A percentile compares a stretch with the other conserved stretches of the same genome.
Conservation (phyloP, 2,888 invertebrate species). For the Tiphia femorata region DNA sequence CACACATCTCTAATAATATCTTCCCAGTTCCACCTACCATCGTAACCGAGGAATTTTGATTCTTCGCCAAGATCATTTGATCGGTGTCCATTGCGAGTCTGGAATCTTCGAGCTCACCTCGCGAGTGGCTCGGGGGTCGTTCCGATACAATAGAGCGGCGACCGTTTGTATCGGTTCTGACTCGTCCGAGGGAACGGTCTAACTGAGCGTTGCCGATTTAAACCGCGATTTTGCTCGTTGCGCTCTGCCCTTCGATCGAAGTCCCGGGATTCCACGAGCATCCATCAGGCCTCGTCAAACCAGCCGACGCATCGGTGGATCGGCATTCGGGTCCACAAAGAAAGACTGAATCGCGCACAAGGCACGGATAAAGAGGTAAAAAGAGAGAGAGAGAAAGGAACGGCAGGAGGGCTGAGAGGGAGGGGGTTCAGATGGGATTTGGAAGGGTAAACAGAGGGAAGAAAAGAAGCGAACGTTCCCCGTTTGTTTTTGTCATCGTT, state of each 20-base stretch:
- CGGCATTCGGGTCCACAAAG: constrained; percentile 51
- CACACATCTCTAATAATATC: too few relatives aligned
- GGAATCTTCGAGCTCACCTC: constrained; percentile 42
- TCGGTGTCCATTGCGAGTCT: constrained; percentile 30
- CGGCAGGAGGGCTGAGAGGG: constrained; percentile 3
- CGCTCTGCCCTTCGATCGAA: constrained; percentile 52
- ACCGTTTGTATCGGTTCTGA: constrained; percentile 53
- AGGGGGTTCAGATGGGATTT: constrained; percentile 15
- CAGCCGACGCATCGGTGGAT: constrained; percentile 66
- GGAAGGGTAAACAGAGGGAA: too few relatives aligned
- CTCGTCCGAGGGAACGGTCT: constrained; percentile 43
- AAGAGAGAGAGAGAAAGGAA: neutral
- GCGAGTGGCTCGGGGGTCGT: constrained; percentile 36
- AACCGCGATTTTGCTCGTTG: constrained; percentile 66
- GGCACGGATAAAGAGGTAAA: neutral
- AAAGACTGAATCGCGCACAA: neutral
- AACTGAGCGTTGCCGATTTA: constrained; percentile 60
- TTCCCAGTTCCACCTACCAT: too few relatives aligned
- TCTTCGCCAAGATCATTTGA: constrained; percentile 27
- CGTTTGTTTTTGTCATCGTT: too few relatives aligned
- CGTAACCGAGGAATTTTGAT: constrained; percentile 41
- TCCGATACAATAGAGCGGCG: constrained; percentile 58
- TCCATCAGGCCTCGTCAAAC: constrained; percentile 69
- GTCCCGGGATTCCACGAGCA: constrained; percentile 63
- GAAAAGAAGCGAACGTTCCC: too few relatives aligned